Conservation (phyloP, 2,888 invertebrate species). For the Globia sparganii region DNA sequence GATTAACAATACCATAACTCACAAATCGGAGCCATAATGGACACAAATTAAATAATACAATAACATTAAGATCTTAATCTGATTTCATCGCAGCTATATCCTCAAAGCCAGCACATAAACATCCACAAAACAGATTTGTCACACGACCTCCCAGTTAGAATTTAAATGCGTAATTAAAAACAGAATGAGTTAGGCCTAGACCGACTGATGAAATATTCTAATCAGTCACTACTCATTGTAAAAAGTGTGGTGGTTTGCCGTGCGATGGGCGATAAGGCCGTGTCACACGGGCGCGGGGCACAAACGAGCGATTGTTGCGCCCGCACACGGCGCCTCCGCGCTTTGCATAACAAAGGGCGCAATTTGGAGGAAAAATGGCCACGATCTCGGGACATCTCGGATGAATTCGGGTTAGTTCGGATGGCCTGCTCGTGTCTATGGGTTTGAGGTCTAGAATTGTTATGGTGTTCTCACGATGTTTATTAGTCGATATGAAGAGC, state of each 20-base stretch:
- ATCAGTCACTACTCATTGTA: slow-evolving; percentile 87
- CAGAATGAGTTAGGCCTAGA: slow-evolving; percentile 77
- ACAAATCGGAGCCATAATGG: slow-evolving; percentile 42
- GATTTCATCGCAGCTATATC: slow-evolving; percentile 49
- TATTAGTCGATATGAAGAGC: not conserved
- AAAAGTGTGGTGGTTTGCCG: slow-evolving; percentile 81
- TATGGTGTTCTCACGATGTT: slow-evolving; percentile 38
- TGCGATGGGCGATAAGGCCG: slow-evolving; percentile 83
- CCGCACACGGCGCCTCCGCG: slow-evolving; percentile 89
- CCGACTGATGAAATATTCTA: slow-evolving; percentile 88
- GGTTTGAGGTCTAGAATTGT: slow-evolving; percentile 41
- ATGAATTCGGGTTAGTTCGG: slow-evolving; percentile 74
- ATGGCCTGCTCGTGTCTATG: slow-evolving; percentile 74
- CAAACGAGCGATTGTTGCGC: slow-evolving; percentile 84
- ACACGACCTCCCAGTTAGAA: slow-evolving; percentile 75
- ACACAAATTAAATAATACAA: slow-evolving; percentile 47
- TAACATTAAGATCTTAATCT: slow-evolving; percentile 60
- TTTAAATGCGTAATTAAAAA: slow-evolving; percentile 80
- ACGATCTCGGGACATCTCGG: slow-evolving; percentile 85
- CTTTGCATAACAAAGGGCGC: slow-evolving; percentile 90
- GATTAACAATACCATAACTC: slow-evolving; percentile 45
- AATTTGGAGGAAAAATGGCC: slow-evolving; percentile 90
- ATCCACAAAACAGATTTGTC: slow-evolving; percentile 62
- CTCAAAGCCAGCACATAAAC: slow-evolving; percentile 39
- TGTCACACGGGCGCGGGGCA: slow-evolving; percentile 84